Percentiles rank a stretch among this genome's conserved stretches.
These are phyloP conservation scores for Rhinella marina DNA, from an alignment of 2,797 vertebrate genomes.

Conservation along the genomic window DNA sequence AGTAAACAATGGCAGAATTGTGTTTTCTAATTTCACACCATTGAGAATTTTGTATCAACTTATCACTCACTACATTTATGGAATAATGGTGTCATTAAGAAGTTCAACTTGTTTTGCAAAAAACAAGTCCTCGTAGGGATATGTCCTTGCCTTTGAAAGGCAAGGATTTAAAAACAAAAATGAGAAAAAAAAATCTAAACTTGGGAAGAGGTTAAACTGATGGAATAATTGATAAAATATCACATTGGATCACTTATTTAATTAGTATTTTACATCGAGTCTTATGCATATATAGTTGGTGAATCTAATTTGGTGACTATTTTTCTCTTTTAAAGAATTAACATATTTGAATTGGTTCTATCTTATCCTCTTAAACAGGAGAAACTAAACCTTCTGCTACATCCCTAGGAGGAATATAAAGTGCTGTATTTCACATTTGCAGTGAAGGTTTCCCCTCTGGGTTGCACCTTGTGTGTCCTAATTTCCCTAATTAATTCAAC, in stretches of 20 bases:
- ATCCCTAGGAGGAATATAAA: conserved; percentile 33
- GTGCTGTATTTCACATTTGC: conserved; percentile 36
- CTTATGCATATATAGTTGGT: background rate
- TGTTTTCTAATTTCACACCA: no score
- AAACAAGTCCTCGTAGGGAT: no score
- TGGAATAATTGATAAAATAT: background rate
- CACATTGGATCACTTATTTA: background rate
- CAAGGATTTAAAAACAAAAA: no score
- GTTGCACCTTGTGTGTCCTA: conserved; percentile 57
- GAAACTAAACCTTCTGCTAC: conserved; percentile 52
- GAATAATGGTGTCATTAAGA: no score
- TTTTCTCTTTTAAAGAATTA: conserved; percentile 50
- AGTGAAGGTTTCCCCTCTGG: conserved; percentile 55
- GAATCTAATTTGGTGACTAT: conserved; percentile 6
- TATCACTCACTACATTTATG: no score
- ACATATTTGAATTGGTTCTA: conserved; percentile 53
- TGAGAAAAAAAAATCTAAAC: no score
- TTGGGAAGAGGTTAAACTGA: no score
- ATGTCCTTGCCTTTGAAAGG: no score
- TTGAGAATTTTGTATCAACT: no score
- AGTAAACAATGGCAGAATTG: no score
- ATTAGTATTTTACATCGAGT: background rate
- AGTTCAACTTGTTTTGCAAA: no score
- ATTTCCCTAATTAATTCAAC: conserved; percentile 71
- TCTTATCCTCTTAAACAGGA: background rate